Base-by-base conservation (phyloP, 2,797 vertebrate species). In the Bryconaethiops microstoma region DNA sequence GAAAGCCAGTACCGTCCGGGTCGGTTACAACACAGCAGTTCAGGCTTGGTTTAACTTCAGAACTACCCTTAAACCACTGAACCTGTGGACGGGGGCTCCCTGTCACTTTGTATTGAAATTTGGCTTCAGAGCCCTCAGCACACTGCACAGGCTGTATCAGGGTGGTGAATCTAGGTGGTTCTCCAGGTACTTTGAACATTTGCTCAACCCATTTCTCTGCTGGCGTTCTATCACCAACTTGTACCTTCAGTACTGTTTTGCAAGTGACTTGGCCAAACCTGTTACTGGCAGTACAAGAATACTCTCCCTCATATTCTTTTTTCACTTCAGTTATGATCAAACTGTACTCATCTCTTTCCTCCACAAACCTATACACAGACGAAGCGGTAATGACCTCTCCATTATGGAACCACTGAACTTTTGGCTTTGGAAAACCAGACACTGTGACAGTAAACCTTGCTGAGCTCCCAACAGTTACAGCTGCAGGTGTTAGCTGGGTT, bases 361-460 rank as follows among this genome's bases (percentile, higher is more conserved):
- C 96, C 40, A 95, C 89, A 86, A 97, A 89, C 62, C 89, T 95
- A 86, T 94, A 95, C 14, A 93, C 85, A 6, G 86, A 82, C 16
- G 95, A 95, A 75, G 93, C 87, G 2, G 78, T 91, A 83, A 99
- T 87, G 21, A 89, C 74, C 7, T 64, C 80, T 7, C 93, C 93
- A 19, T 96, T 96, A 86, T 95, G 96, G 86, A 96, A 95, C 96
- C 97, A 99, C 40, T 96, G 94, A 85, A 97, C 92, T 62, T 93
- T 94, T 21, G 97, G 97, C 74, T 92, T 94, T 21, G 97, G 97
- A 72, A 90, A 89, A 76, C 96, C 97, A 40, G 86, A 92, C 82
- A 96, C 90, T 69, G 85, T 94, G 60, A 99, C 93, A 21, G 95
- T 96, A 45, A 99, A 90, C 62, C 83, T 95, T 76, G 95, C 94